Evolutionary conservation across 2,797 vertebrate genomes (phyloP).

Genomic region (Trachurus trachurus): DNA sequence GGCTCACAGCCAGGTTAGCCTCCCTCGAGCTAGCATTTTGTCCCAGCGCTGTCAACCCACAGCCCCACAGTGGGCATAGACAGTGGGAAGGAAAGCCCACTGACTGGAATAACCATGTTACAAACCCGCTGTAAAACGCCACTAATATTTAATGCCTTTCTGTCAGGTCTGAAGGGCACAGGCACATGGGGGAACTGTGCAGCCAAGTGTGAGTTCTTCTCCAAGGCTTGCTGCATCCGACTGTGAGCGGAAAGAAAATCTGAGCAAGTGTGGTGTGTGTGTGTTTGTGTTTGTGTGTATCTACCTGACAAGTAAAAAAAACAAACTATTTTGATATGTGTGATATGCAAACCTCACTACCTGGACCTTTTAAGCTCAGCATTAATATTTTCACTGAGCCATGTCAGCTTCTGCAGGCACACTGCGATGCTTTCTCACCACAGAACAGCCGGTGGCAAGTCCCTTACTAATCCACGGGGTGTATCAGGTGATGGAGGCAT

Average conservation of each 20-base stretch:
- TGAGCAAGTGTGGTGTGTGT: constrained; percentile 9
- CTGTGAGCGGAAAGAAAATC: constrained; percentile 47
- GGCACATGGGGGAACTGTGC: constrained; percentile 64
- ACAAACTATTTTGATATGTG: constrained; percentile 31
- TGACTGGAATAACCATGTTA: constrained; percentile 80
- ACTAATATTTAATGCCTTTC: constrained; percentile 81
- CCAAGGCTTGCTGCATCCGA: constrained; percentile 55
- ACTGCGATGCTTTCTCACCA: constrained; percentile 35
- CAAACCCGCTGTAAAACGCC: constrained; percentile 73
- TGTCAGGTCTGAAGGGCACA: constrained; percentile 76
- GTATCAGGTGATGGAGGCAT: constrained; percentile 73
- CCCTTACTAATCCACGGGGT: constrained; percentile 63
- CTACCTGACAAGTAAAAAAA: constrained; percentile 44
- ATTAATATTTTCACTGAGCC: constrained; percentile 48
- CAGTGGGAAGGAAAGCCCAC: constrained; percentile 53
- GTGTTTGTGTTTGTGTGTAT: constrained; percentile 30
- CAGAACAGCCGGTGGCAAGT: constrained; percentile 54
- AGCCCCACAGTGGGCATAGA: constrained; percentile 47
- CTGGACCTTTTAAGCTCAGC: constrained; percentile 28
- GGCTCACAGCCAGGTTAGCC: constrained; percentile 31
- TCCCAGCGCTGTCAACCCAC: constrained; percentile 61
- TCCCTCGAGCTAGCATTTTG: constrained; percentile 53
- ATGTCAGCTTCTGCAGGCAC: constrained; percentile 46
- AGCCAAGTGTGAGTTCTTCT: constrained; percentile 67
- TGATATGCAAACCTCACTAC: constrained; percentile 34